Conservation (phyloP, 2,113 vertebrate species). For the Pedionomus torquatus region DNA sequence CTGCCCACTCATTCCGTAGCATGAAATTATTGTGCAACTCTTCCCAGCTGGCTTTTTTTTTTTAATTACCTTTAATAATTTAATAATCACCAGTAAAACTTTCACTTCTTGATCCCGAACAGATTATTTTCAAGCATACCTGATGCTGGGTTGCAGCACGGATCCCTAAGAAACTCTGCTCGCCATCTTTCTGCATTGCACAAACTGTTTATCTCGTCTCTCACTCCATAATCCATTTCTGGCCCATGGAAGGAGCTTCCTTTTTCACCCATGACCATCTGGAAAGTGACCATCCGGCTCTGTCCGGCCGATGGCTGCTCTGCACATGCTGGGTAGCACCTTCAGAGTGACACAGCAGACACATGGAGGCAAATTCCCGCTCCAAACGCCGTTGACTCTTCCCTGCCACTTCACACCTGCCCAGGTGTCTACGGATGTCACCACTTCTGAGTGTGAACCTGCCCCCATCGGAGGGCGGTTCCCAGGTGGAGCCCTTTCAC, state of each 20-base stretch:
- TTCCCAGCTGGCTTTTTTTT: background rate
- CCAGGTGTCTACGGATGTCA: background rate
- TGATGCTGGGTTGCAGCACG: background rate
- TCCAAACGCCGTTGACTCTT: background rate
- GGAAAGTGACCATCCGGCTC: too few species aligned
- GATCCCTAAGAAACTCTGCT: background rate
- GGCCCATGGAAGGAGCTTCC: background rate
- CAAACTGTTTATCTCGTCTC: background rate
- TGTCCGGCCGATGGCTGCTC: background rate
- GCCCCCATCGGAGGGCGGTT: background rate
- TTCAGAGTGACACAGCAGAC: background rate
- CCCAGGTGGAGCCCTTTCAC: background rate
- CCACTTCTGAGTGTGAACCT: background rate
- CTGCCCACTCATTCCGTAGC: background rate
- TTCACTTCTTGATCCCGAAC: background rate
- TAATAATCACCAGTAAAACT: background rate
- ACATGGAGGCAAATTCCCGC: background rate
- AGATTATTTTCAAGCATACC: background rate
- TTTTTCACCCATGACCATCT: too few species aligned
- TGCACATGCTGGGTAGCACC: rapidly evolving
- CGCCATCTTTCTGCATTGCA: background rate
- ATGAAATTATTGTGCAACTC: background rate
- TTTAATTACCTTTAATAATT: background rate
- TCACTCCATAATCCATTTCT: background rate
- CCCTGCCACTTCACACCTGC: background rate